phyloP scores from a whole-genome alignment of 2,113 vertebrate species.

The Oncorhynchus mykiss region DNA sequence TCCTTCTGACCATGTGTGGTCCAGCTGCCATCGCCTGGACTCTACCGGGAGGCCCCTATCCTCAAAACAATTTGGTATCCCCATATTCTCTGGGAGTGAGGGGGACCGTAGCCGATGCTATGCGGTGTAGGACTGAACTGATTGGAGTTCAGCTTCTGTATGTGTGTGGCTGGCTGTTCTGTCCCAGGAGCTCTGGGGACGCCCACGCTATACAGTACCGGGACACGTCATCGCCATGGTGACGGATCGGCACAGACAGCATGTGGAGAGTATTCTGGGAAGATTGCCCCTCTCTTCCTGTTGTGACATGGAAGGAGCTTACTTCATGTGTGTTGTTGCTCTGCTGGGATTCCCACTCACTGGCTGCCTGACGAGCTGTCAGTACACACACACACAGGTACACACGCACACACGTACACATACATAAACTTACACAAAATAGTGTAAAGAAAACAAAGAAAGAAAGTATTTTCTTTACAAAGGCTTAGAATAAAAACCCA shows the following conservation, averaged over 20 bases:
- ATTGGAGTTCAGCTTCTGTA: background rate
- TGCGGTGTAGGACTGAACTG: background rate
- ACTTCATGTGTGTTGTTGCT: background rate
- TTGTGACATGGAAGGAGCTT: background rate
- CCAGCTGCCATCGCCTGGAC: background rate
- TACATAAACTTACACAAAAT: too few relatives aligned
- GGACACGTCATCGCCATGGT: background rate
- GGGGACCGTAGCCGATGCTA: background rate
- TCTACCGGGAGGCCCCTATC: constrained; percentile 7
- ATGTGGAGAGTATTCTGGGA: background rate
- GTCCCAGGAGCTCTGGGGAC: too few relatives aligned
- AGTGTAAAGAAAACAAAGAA: too few relatives aligned
- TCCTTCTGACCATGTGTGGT: background rate
- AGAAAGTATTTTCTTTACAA: too few relatives aligned
- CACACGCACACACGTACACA: too few relatives aligned
- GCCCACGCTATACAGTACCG: too few relatives aligned
- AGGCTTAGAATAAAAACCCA: too few relatives aligned
- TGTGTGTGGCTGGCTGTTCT: background rate
- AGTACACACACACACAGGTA: too few relatives aligned
- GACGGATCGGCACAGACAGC: background rate
- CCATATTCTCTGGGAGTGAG: constrained; percentile 3
- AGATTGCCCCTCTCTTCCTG: constrained; percentile 1
- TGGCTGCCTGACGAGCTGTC: too few relatives aligned
- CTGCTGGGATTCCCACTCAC: background rate
- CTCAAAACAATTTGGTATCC: constrained; percentile 24